Conservation (phyloP, 2,888 invertebrate genomes). For the Pharmacophagus antenor region DNA sequence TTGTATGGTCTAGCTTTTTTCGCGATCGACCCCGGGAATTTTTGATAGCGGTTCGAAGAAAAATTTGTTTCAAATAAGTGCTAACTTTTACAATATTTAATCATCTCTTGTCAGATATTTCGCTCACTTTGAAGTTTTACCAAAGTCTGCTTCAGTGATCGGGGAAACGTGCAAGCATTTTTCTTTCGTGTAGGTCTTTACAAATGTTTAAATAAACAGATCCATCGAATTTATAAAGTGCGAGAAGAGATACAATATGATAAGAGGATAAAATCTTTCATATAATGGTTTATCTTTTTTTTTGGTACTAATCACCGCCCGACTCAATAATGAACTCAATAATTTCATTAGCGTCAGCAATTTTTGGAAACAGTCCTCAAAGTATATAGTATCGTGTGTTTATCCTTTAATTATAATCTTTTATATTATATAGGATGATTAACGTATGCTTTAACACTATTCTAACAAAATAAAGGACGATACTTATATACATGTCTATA, state of each 20-base stretch:
- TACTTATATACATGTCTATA: neutral
- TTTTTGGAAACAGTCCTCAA: no score
- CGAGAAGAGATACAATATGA: neutral
- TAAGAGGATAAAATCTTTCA: no score
- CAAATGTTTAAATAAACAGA: neutral
- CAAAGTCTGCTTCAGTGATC: neutral
- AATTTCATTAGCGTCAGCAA: no score
- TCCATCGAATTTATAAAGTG: neutral
- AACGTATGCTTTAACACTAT: neutral
- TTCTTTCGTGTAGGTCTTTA: neutral
- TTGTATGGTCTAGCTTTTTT: neutral
- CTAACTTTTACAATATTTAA: slow-evolving; percentile 12
- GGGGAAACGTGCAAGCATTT: neutral
- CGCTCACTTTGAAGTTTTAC: neutral
- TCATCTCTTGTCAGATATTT: neutral
- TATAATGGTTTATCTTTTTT: no score
- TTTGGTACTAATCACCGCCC: no score
- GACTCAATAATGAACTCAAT: no score
- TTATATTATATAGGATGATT: no score
- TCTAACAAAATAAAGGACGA: neutral
- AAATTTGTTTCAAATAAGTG: neutral
- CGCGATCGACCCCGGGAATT: neutral
- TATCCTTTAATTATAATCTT: no score
- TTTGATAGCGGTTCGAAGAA: neutral
- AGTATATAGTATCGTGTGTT: no score